Percentiles rank a stretch among this genome's conserved stretches.
Evolutionary conservation across 2,797 vertebrate genomes (phyloP).

Genomic region (Sebastes nivosus): DNA sequence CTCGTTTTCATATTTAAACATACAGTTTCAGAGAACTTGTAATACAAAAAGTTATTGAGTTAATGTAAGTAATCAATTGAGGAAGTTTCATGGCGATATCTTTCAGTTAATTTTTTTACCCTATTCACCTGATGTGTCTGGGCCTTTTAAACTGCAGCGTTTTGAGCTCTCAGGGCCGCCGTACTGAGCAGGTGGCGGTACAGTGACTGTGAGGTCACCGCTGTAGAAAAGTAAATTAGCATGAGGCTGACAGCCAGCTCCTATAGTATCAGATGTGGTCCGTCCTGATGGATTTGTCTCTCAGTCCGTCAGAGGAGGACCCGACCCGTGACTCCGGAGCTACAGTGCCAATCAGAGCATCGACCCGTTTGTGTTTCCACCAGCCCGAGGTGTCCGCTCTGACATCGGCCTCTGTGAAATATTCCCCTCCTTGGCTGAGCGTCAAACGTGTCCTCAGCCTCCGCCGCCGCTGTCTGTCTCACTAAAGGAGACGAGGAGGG

Average conservation of each 20-base stretch:
- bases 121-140: no score
- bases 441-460: slow-evolving; percentile 39
- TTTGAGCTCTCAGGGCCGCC: not conserved
- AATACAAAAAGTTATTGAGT: accelerated
- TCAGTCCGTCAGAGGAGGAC: slow-evolving; percentile 22
- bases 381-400: slow-evolving; percentile 29
- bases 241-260: not conserved
- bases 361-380: slow-evolving; percentile 60
- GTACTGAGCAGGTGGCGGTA: not conserved
- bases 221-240: slow-evolving; percentile 10
- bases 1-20: no score
- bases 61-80: no score
- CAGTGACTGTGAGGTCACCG: not conserved
- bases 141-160: not conserved
- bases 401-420: slow-evolving; percentile 52
- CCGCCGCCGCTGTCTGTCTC: slow-evolving; percentile 11
- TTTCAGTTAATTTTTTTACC: no score
- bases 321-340: slow-evolving; percentile 27
- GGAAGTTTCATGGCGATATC: no score
- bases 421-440: slow-evolving; percentile 43
- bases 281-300: slow-evolving; percentile 53
- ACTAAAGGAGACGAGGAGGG: slow-evolving; percentile 30
- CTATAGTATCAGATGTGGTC: not conserved
- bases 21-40: no score
- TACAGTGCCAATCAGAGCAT: slow-evolving; percentile 54